Evolutionary conservation across 1,140 invertebrate species (phyloP), one percentile per base, ranked within the genome.

Genomic region (Bombus haemorrhoidalis): DNA sequence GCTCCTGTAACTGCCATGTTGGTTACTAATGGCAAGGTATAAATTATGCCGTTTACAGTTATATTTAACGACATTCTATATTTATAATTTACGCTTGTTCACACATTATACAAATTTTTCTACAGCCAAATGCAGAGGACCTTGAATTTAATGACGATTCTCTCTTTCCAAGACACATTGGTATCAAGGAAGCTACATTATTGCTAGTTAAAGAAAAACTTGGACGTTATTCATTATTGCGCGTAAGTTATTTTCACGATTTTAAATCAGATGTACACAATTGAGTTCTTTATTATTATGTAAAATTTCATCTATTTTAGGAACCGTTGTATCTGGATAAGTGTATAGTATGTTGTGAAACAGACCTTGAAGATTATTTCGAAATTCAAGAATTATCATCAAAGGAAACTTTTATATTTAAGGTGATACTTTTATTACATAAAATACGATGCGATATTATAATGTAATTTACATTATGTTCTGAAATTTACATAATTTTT

Each of bases 371-470:
- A 93, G 98, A 99, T 94, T 98, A 98, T 94, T 99, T 99, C 95
- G 98, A 99, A 96, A 96, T 99, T 90, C 98, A 99, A 95, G 98
- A 99, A 95, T 96, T 99, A 86, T 97, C 97, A 86, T 98, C 98
- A 77, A 98, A 98, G 95, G 98, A 99, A 93, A 98, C 98, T 73
- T 98, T 97, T 95, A 97, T 99, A 93, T 98, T 99, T 95, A 99
- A 99, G 97, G 98, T 99, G 95, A 89, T 13, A 22, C 9, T 37
- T 18, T 18, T 68, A 32, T 13, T 64, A 64, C 12, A n/a, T 13
- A 9, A n/a, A 64, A n/a, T n/a, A n/a, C 12, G 28, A 64, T n/a
- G 12, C 1, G 62, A 64, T 13, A 64, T 59, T 59, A 59, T 64
- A n/a, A 64, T 64, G 12, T 64, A 64, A 64, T n/a, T n/a, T 64